A percentile compares a stretch with the other conserved stretches of the same genome.
These are phyloP conservation scores for Morpho achilles DNA, from an alignment of 2,888 invertebrate genomes.

Conservation along the genomic window DNA sequence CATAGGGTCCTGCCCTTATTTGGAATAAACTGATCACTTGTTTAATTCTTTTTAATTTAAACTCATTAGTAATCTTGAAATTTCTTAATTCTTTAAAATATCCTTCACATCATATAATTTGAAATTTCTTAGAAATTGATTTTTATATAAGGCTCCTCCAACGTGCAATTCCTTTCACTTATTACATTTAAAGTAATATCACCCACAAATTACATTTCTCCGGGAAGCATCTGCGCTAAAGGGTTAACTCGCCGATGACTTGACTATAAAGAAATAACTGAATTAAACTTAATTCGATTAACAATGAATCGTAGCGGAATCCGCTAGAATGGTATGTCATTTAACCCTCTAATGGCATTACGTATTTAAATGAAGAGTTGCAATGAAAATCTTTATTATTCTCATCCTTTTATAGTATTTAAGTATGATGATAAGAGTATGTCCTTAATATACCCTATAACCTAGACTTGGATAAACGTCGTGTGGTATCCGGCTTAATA, in stretches of 20 bases:
- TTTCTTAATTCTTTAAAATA: too few relatives aligned
- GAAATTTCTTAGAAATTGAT: too few relatives aligned
- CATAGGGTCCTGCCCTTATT: too few relatives aligned
- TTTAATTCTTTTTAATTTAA: too few relatives aligned
- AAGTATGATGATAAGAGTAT: too few relatives aligned
- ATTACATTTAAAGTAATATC: slow-evolving; percentile 36
- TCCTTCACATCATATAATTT: too few relatives aligned
- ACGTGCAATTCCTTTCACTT: slow-evolving; percentile 22
- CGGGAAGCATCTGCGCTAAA: slow-evolving; percentile 52
- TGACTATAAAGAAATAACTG: slow-evolving; percentile 50
- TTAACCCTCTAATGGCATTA: slow-evolving; percentile 48
- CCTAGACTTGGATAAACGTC: too few relatives aligned
- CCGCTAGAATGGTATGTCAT: slow-evolving; percentile 60
- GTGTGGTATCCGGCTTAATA: too few relatives aligned
- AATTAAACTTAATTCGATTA: slow-evolving; percentile 64
- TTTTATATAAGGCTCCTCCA: too few relatives aligned
- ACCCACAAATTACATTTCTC: slow-evolving; percentile 40
- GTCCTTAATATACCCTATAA: too few relatives aligned
- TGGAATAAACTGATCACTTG: too few relatives aligned
- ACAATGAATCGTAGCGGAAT: slow-evolving; percentile 56
- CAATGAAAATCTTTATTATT: slow-evolving; percentile 4
- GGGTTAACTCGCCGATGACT: slow-evolving; percentile 56
- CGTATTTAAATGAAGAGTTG: slow-evolving; percentile 22
- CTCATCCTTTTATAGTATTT: background rate
- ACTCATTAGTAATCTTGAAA: too few relatives aligned